A percentile compares a stretch with the other conserved stretches of the same genome.
These are phyloP conservation scores for Apoda limacodes DNA, from an alignment of 2,888 invertebrate species.

Conservation along the genomic window DNA sequence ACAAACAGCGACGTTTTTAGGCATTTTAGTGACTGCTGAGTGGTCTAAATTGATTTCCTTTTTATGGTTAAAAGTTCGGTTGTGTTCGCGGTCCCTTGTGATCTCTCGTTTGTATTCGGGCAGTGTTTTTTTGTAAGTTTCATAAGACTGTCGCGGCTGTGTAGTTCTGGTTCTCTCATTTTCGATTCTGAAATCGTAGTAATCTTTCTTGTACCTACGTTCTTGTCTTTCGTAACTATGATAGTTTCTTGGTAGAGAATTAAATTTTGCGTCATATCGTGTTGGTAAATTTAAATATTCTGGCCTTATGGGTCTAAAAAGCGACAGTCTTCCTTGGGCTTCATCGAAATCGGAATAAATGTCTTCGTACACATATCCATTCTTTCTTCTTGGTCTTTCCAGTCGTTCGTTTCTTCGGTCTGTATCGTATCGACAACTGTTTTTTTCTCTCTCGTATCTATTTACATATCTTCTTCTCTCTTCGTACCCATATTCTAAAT, in stretches of 20 bases:
- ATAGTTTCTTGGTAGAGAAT: conserved; percentile 53
- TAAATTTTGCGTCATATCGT: conserved; percentile 51
- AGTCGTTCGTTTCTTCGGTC: conserved; percentile 23
- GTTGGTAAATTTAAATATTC: conserved; percentile 58
- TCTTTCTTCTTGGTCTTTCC: conserved; percentile 47
- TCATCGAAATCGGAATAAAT: conserved; percentile 64
- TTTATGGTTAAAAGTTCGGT: conserved; percentile 6
- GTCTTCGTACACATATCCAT: conserved; percentile 62
- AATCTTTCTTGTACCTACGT: conserved; percentile 49
- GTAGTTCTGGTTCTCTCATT: conserved; percentile 32
- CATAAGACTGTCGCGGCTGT: conserved; percentile 37
- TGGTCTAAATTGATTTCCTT: conserved; percentile 22
- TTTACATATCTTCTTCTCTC: conserved; percentile 34
- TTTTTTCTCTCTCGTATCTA: conserved; percentile 16
- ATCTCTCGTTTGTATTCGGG: conserved; percentile 14
- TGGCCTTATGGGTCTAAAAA: conserved; percentile 61
- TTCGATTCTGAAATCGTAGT: conserved; percentile 59
- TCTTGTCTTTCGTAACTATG: conserved; percentile 43
- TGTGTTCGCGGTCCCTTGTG: conserved; percentile 16
- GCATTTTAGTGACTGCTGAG: conserved; percentile 19
- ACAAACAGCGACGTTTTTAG: conserved; percentile 56
- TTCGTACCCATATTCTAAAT: conserved; percentile 40
- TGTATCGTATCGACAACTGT: conserved; percentile 15
- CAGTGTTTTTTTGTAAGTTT: conserved; percentile 30
- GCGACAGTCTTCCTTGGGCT: conserved; percentile 54